Conservation (phyloP, 2,113 vertebrate species). For the Epinephelus fuscoguttatus region DNA sequence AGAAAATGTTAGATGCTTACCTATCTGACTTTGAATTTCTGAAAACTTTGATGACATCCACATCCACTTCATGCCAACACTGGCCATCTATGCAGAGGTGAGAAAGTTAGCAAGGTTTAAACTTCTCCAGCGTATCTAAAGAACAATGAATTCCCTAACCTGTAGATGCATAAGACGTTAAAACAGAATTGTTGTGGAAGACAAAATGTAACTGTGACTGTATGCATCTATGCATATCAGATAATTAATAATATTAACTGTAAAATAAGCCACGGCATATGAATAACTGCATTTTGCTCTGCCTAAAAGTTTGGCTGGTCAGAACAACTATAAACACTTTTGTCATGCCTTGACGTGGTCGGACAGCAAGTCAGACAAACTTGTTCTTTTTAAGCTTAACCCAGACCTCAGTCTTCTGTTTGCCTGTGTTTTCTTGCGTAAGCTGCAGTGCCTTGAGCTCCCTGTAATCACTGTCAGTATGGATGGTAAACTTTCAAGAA, state of each 20-base stretch:
- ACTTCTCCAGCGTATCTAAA: background rate
- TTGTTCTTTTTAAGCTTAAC: background rate
- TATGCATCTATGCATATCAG: no score
- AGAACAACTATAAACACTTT: background rate
- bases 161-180: no score
- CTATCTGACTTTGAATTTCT: background rate
- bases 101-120: background rate
- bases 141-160: no score
- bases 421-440: slow-evolving; percentile 4
- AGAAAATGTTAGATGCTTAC: background rate
- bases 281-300: background rate
- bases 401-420: background rate
- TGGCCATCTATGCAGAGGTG: background rate
- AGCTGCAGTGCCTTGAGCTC: background rate
- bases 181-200: no score
- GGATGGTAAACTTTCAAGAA: slow-evolving; percentile 10
- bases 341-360: background rate
- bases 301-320: background rate
- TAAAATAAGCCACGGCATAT: no score
- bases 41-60: background rate
- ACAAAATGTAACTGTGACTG: no score
- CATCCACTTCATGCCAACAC: background rate
- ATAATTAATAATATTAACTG: no score
- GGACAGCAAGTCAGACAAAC: background rate
- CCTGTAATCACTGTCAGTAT: slow-evolving; percentile 19